Conservation (phyloP, 2,113 vertebrate species). For the Mohoua ochrocephala region DNA sequence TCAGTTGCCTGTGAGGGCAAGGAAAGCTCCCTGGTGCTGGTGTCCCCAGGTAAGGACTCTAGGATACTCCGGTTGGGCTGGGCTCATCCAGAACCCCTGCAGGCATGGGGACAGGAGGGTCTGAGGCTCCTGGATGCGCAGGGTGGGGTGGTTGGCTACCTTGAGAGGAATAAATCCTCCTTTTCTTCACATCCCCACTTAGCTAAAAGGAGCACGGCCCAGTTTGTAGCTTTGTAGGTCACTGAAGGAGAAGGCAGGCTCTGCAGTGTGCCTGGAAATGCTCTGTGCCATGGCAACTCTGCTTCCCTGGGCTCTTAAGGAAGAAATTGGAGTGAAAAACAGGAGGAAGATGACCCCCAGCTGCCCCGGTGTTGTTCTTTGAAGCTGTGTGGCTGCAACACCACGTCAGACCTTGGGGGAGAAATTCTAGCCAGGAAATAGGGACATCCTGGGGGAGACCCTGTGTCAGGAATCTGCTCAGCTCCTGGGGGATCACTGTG, state of each 20-base stretch:
- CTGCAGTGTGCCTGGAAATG: not conserved
- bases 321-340: not conserved
- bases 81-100: not conserved
- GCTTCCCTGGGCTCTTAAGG: not conserved
- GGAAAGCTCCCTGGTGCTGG: not conserved
- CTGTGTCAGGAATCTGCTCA: not conserved
- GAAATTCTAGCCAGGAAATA: not conserved
- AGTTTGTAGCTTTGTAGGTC: conserved; percentile 34
- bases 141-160: not conserved
- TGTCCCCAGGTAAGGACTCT: not conserved
- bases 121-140: fast-evolving
- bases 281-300: not conserved
- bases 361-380: not conserved
- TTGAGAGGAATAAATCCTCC: not conserved
- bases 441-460: not conserved
- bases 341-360: not conserved
- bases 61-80: not conserved
- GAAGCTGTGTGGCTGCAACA: not conserved
- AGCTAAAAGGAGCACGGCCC: conserved; percentile 9
- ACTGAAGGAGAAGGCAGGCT: conserved; percentile 20
- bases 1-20: not conserved
- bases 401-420: not conserved
- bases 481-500: not conserved
- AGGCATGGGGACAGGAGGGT: not conserved
- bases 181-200: not conserved